Conservation (phyloP, 2,888 invertebrate species). For the Teleiodes luculella region DNA sequence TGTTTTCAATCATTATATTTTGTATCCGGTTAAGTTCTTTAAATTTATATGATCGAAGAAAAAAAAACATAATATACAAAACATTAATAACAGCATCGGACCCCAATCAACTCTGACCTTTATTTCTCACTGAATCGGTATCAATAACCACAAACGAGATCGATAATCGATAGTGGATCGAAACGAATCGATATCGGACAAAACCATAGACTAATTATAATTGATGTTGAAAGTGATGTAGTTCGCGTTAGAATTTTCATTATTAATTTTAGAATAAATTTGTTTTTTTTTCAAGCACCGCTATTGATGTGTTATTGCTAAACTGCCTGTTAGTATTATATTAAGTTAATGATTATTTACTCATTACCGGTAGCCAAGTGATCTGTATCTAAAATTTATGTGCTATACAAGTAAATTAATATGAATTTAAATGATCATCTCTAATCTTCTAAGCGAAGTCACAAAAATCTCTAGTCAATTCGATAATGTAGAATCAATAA, state of each 20-base stretch:
- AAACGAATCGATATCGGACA: conserved; percentile 49
- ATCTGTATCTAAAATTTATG: no score
- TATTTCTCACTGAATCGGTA: conserved; percentile 21
- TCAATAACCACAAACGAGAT: conserved; percentile 39
- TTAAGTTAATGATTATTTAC: no score
- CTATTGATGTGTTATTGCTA: no score
- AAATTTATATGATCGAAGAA: background rate
- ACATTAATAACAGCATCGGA: conserved; percentile 4
- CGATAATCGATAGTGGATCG: conserved; percentile 40
- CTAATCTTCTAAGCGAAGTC: conserved; percentile 5
- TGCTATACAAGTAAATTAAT: no score
- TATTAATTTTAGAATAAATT: no score
- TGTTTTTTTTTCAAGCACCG: no score
- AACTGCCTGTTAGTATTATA: no score
- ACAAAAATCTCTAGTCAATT: conserved; percentile 18
- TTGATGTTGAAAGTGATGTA: background rate
- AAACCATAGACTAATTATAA: conserved; percentile 65
- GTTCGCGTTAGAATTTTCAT: conserved; percentile 30
- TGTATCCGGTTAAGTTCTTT: background rate
- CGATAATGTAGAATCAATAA: conserved; percentile 76
- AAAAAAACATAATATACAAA: background rate
- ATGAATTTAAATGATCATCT: background rate
- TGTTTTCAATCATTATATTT: background rate
- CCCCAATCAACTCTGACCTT: conserved; percentile 9
- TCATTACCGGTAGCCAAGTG: no score